A percentile compares a stretch with the other conserved stretches of the same genome.
These are phyloP conservation scores for Brachypalpus laphriformis DNA, from an alignment of 2,888 invertebrate species.

Conservation along the genomic window DNA sequence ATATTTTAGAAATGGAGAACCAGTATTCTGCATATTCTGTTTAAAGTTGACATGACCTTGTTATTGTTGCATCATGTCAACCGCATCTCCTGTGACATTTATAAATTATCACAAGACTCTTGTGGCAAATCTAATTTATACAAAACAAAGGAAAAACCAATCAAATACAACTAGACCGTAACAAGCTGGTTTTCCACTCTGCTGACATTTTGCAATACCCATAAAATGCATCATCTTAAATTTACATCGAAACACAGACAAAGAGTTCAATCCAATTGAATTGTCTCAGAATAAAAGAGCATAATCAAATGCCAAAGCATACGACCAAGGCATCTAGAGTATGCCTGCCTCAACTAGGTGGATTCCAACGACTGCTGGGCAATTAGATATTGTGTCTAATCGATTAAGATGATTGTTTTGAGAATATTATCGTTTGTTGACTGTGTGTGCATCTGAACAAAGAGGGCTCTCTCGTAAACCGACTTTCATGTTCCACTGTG, in stretches of 20 bases:
- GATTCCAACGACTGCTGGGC: constrained; percentile 1
- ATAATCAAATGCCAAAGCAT: constrained; percentile 34
- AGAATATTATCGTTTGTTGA: not conserved
- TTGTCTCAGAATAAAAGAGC: not conserved
- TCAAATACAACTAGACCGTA: constrained; percentile 17
- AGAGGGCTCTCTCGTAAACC: not conserved
- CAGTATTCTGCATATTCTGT: no score
- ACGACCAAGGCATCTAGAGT: not conserved
- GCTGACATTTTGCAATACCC: constrained; percentile 36
- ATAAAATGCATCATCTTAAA: constrained; percentile 19
- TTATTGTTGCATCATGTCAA: no score
- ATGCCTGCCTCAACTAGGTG: constrained; percentile 4
- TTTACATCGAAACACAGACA: not conserved
- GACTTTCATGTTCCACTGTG: not conserved
- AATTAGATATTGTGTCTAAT: constrained; percentile 19
- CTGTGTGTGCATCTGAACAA: constrained; percentile 6
- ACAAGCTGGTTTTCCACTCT: constrained; percentile 26
- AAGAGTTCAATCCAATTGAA: constrained; percentile 16
- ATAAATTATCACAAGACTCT: not conserved
- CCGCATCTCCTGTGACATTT: not conserved
- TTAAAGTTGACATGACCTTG: no score
- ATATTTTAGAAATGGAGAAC: no score
- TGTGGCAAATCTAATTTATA: not conserved
- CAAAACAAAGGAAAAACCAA: not conserved
- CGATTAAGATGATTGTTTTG: constrained; percentile 38